Conservation (phyloP, 2,797 vertebrate genomes). For the Manis javanica region DNA sequence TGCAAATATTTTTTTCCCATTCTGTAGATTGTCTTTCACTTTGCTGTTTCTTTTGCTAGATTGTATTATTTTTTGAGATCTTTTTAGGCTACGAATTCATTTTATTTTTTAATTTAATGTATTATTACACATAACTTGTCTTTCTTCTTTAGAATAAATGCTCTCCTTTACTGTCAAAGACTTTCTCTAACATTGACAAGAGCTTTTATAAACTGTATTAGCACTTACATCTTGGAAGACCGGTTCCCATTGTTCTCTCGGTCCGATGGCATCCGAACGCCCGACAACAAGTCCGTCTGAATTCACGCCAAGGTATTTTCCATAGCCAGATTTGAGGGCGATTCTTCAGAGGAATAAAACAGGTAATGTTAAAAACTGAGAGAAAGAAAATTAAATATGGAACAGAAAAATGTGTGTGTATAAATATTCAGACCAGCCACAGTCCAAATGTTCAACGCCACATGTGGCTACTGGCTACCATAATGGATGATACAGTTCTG, state of each 20-base stretch:
- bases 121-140: neutral
- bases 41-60: neutral
- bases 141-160: neutral
- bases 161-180: neutral
- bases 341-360: slow-evolving; percentile 87
- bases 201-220: neutral
- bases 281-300: slow-evolving; percentile 96
- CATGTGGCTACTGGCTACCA: neutral
- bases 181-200: neutral
- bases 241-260: slow-evolving; percentile 97
- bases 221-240: slow-evolving; percentile 95
- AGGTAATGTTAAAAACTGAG: slow-evolving; percentile 19
- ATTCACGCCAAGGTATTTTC: slow-evolving; percentile 97
- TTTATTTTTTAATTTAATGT: neutral
- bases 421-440: slow-evolving; percentile 8
- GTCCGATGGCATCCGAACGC: slow-evolving; percentile 97
- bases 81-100: neutral
- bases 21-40: neutral
- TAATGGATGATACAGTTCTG: neutral
- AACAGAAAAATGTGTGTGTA: neutral
- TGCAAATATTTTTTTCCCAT: neutral
- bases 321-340: slow-evolving; percentile 98
- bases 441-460: neutral
- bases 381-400: slow-evolving; percentile 38
- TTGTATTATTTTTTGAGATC: neutral